Conservation (phyloP, 2,113 vertebrate species). For the Podilymbus podiceps region DNA sequence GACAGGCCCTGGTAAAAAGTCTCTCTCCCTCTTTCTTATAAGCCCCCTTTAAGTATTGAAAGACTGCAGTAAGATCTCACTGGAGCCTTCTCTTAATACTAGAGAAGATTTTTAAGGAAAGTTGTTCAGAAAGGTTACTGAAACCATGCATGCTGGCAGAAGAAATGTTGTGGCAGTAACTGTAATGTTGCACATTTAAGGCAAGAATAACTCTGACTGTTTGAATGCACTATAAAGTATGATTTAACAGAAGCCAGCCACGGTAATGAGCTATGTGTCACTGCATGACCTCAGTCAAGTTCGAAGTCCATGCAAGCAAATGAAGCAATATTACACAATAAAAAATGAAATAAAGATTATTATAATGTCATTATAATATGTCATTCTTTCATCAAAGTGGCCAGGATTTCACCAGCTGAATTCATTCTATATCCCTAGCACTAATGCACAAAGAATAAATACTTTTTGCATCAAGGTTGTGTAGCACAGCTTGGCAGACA, state of each 20-base stretch:
- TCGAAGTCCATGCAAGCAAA: neutral
- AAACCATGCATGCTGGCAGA: neutral
- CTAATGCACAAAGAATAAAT: neutral
- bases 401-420: neutral
- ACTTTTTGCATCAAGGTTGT: neutral
- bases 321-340: neutral
- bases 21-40: neutral
- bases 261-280: neutral
- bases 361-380: neutral
- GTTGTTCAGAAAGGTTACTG: neutral
- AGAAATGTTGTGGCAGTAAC: neutral
- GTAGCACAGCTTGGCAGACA: neutral
- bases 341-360: slow-evolving; percentile 12
- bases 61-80: neutral
- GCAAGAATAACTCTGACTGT: neutral
- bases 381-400: neutral
- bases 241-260: neutral
- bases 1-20: neutral
- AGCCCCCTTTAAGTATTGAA: neutral
- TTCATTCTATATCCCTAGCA: neutral
- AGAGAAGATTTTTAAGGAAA: neutral
- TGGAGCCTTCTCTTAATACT: neutral
- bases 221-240: neutral
- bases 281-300: neutral
- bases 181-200: neutral